phyloP scores from a whole-genome alignment of 2,113 vertebrate species.

The Nyctibius bracteatus region DNA sequence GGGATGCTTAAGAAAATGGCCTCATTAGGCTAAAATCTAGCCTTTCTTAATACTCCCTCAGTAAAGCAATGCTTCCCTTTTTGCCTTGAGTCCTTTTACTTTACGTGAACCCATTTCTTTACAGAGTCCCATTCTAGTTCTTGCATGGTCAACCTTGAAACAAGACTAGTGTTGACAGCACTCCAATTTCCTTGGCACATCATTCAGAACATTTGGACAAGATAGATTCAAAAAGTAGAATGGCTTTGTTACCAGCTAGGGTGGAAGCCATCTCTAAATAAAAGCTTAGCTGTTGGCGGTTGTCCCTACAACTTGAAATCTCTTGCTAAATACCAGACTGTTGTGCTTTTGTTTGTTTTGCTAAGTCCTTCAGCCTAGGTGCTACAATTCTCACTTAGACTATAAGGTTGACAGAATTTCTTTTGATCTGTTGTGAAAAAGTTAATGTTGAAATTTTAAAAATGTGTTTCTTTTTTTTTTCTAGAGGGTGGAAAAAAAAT shows the following conservation, averaged over 20 bases:
- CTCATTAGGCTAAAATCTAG: background rate
- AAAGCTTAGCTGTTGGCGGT: background rate
- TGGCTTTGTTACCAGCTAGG: background rate
- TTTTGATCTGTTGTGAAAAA: background rate
- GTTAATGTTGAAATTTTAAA: background rate
- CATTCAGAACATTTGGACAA: background rate
- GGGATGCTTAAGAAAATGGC: background rate
- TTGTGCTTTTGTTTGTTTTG: background rate
- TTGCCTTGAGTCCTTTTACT: background rate
- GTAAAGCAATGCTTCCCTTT: background rate
- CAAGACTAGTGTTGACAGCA: background rate
- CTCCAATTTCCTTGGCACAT: background rate
- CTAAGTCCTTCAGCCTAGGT: background rate
- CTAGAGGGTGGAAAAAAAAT: background rate
- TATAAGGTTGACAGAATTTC: background rate
- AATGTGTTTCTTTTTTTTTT: background rate
- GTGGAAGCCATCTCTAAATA: background rate
- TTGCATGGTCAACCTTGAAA: background rate
- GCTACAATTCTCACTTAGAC: background rate
- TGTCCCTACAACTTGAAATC: background rate
- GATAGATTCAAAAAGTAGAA: background rate
- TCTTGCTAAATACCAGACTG: background rate
- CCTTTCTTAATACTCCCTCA: background rate
- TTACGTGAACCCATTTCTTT: background rate
- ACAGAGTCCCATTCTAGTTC: background rate